Conservation (phyloP, 1,140 invertebrate genomes). For the Drosophila auraria region DNA sequence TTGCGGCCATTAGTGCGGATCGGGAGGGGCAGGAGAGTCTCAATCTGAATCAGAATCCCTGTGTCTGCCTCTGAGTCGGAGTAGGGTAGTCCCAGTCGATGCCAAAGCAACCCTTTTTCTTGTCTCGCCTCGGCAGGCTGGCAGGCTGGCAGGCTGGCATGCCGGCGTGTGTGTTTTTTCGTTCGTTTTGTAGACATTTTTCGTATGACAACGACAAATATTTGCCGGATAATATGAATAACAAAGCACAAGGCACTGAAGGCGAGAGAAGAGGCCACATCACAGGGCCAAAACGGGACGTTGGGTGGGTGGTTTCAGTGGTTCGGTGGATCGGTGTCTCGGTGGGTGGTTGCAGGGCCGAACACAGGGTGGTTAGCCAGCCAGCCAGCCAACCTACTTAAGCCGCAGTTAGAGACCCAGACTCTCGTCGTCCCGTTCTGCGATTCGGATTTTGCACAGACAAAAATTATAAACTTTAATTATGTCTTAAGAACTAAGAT, state of each 20-base stretch:
- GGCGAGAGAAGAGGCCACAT: slow-evolving; percentile 44
- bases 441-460: not conserved
- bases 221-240: slow-evolving; percentile 83
- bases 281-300: slow-evolving; percentile 23
- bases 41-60: slow-evolving; percentile 5
- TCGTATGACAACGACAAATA: slow-evolving; percentile 82
- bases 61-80: slow-evolving; percentile 19
- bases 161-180: slow-evolving; percentile 12
- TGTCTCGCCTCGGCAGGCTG: slow-evolving; percentile 17
- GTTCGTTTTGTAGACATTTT: slow-evolving; percentile 72
- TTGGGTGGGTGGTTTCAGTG: slow-evolving; percentile 19
- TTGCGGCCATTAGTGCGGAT: slow-evolving; percentile 75
- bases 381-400: slow-evolving; percentile 55
- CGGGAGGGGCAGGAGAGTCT: slow-evolving; percentile 22
- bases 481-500: too few species aligned
- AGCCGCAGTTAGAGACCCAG: slow-evolving; percentile 50
- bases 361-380: slow-evolving; percentile 47
- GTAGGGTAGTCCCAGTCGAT: slow-evolving; percentile 36
- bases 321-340: slow-evolving; percentile 5
- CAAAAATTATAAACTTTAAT: not conserved
- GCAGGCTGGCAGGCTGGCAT: too few species aligned
- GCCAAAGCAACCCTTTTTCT: slow-evolving; percentile 69
- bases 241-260: slow-evolving; percentile 63
- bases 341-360: slow-evolving; percentile 42
- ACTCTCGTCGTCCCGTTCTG: slow-evolving; percentile 23